Base-by-base conservation (phyloP, 2,888 invertebrate genomes). In the Chaitophorus viminalis region DNA sequence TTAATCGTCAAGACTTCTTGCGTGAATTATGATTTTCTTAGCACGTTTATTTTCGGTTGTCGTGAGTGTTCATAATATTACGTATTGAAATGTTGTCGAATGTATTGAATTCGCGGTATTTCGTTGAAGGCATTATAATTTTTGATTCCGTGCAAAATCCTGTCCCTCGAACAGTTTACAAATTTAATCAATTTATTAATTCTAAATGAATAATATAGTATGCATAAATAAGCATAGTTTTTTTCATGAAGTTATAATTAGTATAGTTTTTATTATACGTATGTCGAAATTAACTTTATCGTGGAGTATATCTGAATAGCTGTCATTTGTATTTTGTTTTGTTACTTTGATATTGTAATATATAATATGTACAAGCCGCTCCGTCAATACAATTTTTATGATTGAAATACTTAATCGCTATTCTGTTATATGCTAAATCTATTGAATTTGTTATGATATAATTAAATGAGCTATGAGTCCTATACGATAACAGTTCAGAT, bases 11-110 rank as follows among this genome's bases (percentile, higher is more conserved):
- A 54, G 25, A 65, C 29, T 75, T 25, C 21, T 39, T 29, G 39
- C 75, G 31, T 82, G 72, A 82, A 72, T 81, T 81, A 68, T 33
- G 8, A 36, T 81, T 68, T 81, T 79, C 39, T 29, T 81, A n/a
- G 21, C 81, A 46, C 21, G 79, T 81, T 36, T 68, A 46, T 9
- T 18, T 81, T 39, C 1, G 21, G 65, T 29, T 11, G 5, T 81
- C 29, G n/a, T 65, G 68, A 81, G 46, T 46, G 14, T 11, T n/a
- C 31, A 31, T 29, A 29, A 11, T n/a, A n/a, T n/a, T n/a, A n/a
- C 4, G 5, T 68, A 29, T 68, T 21, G 60, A 60, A 60, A 18
- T 60, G 3, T 25, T 21, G 5, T 8, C 1, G 60, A 21, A 70
- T 29, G 29, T 29, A 65, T 25, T n/a, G 65, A 9, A 25, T 39